Evolutionary conservation across 2,888 invertebrate genomes (phyloP), one percentile per base, ranked within the genome.

Genomic region (Crioceris asparagi): DNA sequence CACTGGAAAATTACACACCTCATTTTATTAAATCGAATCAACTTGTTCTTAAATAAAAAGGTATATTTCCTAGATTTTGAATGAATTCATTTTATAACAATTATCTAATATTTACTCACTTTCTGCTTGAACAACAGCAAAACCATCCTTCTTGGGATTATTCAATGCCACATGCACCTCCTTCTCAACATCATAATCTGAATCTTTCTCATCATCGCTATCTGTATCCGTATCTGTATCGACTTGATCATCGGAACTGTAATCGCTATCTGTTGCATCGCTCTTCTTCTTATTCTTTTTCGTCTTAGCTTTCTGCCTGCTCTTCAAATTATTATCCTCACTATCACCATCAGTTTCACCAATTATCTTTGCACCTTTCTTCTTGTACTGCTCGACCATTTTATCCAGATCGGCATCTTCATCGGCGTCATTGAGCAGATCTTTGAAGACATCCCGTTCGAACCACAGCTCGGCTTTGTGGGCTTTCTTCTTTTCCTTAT

Each of bases 391-490:
- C 49, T 76, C 75, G 2, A 79, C 74, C 65, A 91, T 70, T 57
- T 78, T 78, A 55, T 91, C 84, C 5, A 93, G 70, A 65, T 93
- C 93, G 16, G 74, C 75, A 49, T 90, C 90, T 61, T 88, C 91
- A 56, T 90, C 91, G 30, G 80, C 81, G 39, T 87, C 88, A 41
- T 79, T 75, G 7, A 83, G 77, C 15, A 91, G 64, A 52, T 83
- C 76, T 58, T 85, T 82, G 47, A 91, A 83, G 48, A 74, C 74
- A 44, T 87, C 87, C 55, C 87, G 82, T 55, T 88, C 80, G 62
- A 87, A 87, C 88, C 91, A 91, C 19, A 87, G 65, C 51, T 87
- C 77, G 0, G 88, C 88, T 59, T 86, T 85, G 51, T 80, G 77
- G 11, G 78, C 71, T 12, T 79, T 72, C 50, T 78, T 82, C 4